These are phyloP conservation scores for Pholis gunnellus DNA, from an alignment of 2,113 vertebrate genomes.

Conservation along the genomic window DNA sequence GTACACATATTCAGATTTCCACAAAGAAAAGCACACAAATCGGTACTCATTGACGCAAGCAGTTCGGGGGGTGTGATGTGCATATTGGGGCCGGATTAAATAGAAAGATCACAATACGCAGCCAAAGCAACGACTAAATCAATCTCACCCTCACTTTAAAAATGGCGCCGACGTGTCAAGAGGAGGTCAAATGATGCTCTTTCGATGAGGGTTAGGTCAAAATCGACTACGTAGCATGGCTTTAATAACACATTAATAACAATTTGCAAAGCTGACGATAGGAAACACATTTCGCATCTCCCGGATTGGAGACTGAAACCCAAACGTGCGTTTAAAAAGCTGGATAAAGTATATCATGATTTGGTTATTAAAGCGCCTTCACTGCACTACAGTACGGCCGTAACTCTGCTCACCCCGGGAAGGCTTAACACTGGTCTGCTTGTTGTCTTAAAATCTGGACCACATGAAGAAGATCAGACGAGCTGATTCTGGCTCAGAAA, in stretches of 20 bases:
- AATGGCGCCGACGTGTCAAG: constrained; percentile 12
- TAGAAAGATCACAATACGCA: neutral
- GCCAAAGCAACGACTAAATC: neutral
- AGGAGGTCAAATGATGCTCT: neutral
- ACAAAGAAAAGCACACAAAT: constrained; percentile 26
- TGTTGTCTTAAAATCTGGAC: constrained; percentile 7
- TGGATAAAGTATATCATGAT: constrained; percentile 40
- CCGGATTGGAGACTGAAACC: neutral
- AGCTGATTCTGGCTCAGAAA: constrained; percentile 2
- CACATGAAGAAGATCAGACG: neutral
- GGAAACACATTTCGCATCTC: constrained; percentile 6
- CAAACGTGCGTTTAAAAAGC: constrained; percentile 29
- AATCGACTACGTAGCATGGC: constrained; percentile 1
- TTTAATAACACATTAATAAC: constrained; percentile 13
- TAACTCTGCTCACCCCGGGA: constrained; percentile 3
- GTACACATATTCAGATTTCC: constrained; percentile 21
- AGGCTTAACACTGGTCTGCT: constrained; percentile 30
- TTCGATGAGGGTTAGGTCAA: neutral
- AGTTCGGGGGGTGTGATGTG: constrained; percentile 11
- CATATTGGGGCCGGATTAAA: constrained; percentile 20
- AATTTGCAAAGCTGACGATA: neutral
- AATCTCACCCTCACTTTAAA: neutral
- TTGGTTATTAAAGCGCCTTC: constrained; percentile 41
- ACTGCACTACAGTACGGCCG: constrained; percentile 18
- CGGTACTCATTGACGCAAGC: neutral